These are phyloP conservation scores for Folsomia candida DNA, from an alignment of 2,888 invertebrate species.

Conservation along the genomic window DNA sequence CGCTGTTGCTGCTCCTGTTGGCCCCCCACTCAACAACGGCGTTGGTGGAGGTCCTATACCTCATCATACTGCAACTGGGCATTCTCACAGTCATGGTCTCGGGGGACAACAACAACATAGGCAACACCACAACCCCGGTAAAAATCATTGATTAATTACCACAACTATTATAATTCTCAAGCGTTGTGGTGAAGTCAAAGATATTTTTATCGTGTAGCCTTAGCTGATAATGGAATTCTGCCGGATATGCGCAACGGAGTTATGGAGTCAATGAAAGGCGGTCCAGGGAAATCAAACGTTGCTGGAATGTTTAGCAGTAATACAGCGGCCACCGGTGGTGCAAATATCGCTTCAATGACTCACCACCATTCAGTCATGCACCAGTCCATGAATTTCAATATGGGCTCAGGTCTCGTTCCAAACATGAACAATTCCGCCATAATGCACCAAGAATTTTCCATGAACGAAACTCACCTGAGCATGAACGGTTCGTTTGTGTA, in stretches of 20 bases:
- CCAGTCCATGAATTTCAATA: not conserved
- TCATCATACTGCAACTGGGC: constrained; percentile 11
- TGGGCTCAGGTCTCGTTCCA: not conserved
- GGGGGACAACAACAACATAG: constrained; percentile 10
- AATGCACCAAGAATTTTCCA: not conserved
- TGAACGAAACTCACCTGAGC: not conserved
- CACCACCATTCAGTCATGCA: too few relatives aligned
- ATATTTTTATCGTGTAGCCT: not conserved
- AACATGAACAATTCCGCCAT: not conserved
- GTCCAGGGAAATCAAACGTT: not conserved
- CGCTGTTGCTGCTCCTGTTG: constrained; percentile 9
- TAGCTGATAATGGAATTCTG: not conserved
- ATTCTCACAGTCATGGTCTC: not conserved
- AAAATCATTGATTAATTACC: constrained; percentile 15
- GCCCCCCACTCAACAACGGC: constrained; percentile 39
- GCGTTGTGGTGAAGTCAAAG: too few relatives aligned
- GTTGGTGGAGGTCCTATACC: constrained; percentile 25
- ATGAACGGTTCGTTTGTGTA: constrained; percentile 4
- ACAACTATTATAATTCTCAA: not conserved
- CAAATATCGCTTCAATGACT: not conserved
- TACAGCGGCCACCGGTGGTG: not conserved
- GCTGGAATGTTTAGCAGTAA: not conserved
- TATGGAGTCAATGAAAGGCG: not conserved
- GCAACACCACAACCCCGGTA: constrained; percentile 26
- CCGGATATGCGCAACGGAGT: not conserved